Base-by-base conservation (phyloP, 2,113 vertebrate species). In the Plotosus lineatus region DNA sequence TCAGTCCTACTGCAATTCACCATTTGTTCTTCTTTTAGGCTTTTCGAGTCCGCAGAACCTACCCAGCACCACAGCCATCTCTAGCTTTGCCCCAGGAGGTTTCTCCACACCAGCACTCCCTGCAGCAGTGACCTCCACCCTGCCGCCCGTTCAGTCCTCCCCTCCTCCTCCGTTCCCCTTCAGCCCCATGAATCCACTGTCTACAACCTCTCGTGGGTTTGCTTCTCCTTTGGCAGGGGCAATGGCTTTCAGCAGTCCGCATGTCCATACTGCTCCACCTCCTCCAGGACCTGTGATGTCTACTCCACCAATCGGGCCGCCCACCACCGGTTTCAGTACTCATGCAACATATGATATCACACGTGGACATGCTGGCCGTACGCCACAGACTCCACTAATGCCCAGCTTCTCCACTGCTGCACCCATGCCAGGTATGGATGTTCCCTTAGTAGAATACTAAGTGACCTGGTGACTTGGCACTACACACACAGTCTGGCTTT, bases 341-440 rank as follows among this genome's bases (percentile, higher is more conserved):
- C 90, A 92, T 46, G 89, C 93, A 10, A 81, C 90, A 7, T 97
- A 97, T 9, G 98, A 99, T 85, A 98, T 99, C 85, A 99, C 98
- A 0, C 91, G 94, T 58, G 97, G 98, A 6, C 98, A 99, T 0
- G 97, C 96, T 0, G 97, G 97, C 9, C 94, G 96, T 87, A 94
- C 97, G 0, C 97, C 97, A 4, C 98, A 99, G 90, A 98, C 96
- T 0, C 97, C 97, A 0, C 88, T 98, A 82, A 97, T 99, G 94
- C 96, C 96, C 0, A 96, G 95, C 0, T 97, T 95, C 90, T 95
- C 96, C 80, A 92, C 89, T 33, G 77, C 88, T 6, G 80, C 93
- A 51, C 74, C 93, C 0, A 90, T 94, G 77, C 89, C 95, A 90
- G 97, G 97, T 98, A 90, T 50, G 44, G 14, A 3, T 4, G 36